phyloP scores from a whole-genome alignment of 2,888 invertebrate species.

The Drosophila robusta region DNA sequence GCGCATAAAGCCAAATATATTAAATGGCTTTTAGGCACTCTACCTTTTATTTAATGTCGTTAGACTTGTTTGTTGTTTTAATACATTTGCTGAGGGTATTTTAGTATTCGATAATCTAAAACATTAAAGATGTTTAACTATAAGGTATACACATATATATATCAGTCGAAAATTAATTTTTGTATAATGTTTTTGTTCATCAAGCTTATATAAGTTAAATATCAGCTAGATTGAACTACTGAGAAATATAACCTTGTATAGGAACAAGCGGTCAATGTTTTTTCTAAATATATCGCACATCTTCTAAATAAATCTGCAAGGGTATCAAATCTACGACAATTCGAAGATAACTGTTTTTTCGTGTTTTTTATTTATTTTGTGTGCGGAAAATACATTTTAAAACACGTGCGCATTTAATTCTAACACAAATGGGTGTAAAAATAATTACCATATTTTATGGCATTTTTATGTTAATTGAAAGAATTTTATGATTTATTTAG shows the following conservation, averaged over 20 bases:
- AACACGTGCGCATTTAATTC: conserved; percentile 36
- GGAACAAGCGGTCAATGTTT: too few species aligned
- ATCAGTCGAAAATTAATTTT: too few species aligned
- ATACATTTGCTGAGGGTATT: too few species aligned
- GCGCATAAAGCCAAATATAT: conserved; percentile 37
- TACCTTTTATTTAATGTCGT: background rate
- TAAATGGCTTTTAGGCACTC: conserved; percentile 21
- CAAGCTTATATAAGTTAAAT: too few species aligned
- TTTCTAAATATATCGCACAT: background rate
- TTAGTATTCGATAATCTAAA: too few species aligned
- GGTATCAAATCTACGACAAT: background rate
- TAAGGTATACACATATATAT: too few species aligned
- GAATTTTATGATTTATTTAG: conserved; percentile 36
- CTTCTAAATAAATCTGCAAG: background rate
- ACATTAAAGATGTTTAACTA: too few species aligned
- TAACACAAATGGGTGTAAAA: conserved; percentile 27
- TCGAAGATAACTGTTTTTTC: background rate
- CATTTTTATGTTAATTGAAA: conserved; percentile 36
- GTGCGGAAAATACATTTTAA: conserved; percentile 17
- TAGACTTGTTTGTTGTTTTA: background rate
- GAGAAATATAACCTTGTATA: too few species aligned
- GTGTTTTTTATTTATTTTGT: background rate
- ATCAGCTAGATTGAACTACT: too few species aligned
- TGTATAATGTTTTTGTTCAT: too few species aligned
- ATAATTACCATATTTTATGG: conserved; percentile 47